phyloP scores from a whole-genome alignment of 2,113 vertebrate genomes.

The Thinocorus orbignyianus region DNA sequence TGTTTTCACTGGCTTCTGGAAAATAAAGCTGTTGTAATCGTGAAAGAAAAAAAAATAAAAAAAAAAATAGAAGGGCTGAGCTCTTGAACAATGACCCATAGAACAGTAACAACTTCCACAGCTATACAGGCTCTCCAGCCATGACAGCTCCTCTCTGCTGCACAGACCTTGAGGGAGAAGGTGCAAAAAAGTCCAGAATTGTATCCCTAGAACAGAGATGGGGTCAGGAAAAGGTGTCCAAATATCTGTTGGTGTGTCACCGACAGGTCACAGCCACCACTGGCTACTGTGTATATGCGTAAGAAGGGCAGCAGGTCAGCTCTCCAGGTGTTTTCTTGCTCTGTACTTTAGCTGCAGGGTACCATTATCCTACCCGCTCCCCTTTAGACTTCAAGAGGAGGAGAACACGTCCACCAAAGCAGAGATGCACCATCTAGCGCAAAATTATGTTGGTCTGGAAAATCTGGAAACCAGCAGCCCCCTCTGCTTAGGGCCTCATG shows the following conservation, averaged over 20 bases:
- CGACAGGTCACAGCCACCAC: neutral
- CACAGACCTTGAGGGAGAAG: neutral
- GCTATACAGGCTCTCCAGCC: neutral
- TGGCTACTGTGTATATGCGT: neutral
- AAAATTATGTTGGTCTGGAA: neutral
- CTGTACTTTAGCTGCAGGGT: neutral
- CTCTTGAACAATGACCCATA: neutral
- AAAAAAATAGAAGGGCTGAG: neutral
- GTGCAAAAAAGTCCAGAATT: neutral
- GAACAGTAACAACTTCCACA: neutral
- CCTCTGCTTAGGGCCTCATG: neutral
- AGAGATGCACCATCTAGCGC: neutral
- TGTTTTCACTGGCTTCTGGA: constrained; percentile 33
- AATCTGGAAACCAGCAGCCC: neutral
- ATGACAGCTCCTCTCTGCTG: neutral
- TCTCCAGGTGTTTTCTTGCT: neutral
- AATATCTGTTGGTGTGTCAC: neutral
- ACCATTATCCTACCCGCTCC: neutral
- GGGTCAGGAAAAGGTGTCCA: neutral
- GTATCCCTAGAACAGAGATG: neutral
- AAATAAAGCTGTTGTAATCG: neutral
- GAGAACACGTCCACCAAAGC: neutral
- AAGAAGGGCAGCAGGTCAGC: neutral
- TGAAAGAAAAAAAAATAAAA: neutral
- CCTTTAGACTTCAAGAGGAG: neutral